These are phyloP conservation scores for Lonchura striata DNA, from an alignment of 2,113 vertebrate genomes.

Conservation along the genomic window DNA sequence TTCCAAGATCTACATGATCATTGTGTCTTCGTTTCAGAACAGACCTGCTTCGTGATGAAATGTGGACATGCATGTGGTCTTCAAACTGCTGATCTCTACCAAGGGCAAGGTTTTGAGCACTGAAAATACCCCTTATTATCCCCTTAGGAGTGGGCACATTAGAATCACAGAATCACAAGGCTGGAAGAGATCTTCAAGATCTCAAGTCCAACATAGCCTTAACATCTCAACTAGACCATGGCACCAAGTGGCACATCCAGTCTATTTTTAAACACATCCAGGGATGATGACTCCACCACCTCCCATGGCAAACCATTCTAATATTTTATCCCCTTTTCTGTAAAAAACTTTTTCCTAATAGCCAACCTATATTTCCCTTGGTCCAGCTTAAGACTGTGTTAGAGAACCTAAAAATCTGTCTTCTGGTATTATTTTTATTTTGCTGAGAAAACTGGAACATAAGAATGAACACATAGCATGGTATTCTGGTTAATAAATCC, in stretches of 20 bases:
- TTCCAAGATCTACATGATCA: not conserved
- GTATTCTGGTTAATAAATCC: not conserved
- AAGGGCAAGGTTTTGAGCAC: not conserved
- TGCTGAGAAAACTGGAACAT: not conserved
- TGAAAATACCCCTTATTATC: not conserved
- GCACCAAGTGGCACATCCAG: not conserved
- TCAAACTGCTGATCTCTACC: not conserved
- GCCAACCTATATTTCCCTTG: not conserved
- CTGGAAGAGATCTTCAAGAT: not conserved
- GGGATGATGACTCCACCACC: not conserved
- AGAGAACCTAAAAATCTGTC: not conserved
- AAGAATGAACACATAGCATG: not conserved
- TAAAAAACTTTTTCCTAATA: not conserved
- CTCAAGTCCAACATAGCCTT: not conserved
- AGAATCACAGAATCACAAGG: not conserved
- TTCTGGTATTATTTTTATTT: not conserved
- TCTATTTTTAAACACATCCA: not conserved
- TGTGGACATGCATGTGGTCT: not conserved
- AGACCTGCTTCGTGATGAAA: not conserved
- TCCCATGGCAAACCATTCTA: not conserved
- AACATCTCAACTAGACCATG: not conserved
- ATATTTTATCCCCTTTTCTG: not conserved
- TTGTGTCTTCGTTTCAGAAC: not conserved
- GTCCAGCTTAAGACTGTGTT: not conserved
- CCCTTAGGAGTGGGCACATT: not conserved